A percentile compares a stretch with the other conserved stretches of the same genome.
These are phyloP conservation scores for Mormoops blainvillei DNA, from an alignment of 2,113 vertebrate species.

Conservation along the genomic window DNA sequence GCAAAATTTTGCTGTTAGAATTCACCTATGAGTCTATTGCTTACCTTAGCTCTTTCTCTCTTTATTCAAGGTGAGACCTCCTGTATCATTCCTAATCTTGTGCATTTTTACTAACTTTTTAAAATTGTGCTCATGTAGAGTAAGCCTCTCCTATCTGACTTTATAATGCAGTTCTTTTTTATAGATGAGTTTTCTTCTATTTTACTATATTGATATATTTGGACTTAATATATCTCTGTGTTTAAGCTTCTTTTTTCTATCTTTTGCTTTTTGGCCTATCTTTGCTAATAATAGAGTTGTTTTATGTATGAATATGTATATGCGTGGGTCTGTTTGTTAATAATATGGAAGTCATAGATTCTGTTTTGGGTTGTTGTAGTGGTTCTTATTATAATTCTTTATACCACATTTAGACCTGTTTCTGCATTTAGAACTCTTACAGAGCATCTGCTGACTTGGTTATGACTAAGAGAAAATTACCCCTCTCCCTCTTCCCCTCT, in stretches of 20 bases:
- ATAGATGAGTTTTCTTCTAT: neutral
- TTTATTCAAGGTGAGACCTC: neutral
- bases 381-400: constrained; percentile 45
- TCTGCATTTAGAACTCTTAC: constrained; percentile 32
- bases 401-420: neutral
- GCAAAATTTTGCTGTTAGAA: neutral
- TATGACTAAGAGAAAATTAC: constrained; percentile 71
- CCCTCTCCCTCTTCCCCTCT: constrained; percentile 46
- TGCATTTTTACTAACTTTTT: neutral
- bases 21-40: no score
- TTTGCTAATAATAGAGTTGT: neutral
- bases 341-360: neutral
- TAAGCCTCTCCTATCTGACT: neutral
- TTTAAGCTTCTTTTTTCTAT: neutral
- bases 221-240: neutral
- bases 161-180: neutral
- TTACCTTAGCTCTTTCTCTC: accelerated
- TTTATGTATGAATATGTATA: neutral
- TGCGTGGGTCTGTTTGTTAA: neutral
- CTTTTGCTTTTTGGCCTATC: neutral
- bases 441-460: constrained; percentile 55
- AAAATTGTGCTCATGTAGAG: neutral
- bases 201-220: neutral
- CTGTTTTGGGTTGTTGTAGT: constrained; percentile 22
- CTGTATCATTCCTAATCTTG: neutral